Evolutionary conservation across 2,888 invertebrate genomes (phyloP).

Genomic region (Melinaea marsaeus): DNA sequence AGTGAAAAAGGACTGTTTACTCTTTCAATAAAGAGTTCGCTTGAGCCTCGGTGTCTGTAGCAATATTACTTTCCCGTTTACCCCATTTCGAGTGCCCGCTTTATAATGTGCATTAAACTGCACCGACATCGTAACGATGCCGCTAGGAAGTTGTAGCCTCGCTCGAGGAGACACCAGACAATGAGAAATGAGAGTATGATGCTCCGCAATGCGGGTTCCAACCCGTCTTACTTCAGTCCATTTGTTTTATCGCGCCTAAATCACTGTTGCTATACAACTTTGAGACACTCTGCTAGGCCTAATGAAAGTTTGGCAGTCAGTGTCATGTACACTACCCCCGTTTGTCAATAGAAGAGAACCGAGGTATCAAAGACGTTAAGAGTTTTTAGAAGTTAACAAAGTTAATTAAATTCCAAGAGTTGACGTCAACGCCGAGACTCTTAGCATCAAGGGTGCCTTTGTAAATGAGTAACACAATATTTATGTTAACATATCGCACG

Average conservation of each 20-base stretch:
- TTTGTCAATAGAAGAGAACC: conserved; percentile 68
- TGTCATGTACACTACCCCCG: conserved; percentile 66
- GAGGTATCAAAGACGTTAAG: conserved; percentile 76
- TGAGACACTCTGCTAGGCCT: conserved; percentile 46
- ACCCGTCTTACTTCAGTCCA: conserved; percentile 54
- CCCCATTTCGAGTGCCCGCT: conserved; percentile 67
- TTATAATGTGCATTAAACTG: conserved; percentile 77
- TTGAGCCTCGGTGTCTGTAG: conserved; percentile 53
- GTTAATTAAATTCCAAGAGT: conserved; percentile 76
- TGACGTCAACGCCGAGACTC: conserved; percentile 66
- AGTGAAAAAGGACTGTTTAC: conserved; percentile 74
- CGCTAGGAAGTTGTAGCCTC: conserved; percentile 59
- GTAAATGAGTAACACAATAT: conserved; percentile 69
- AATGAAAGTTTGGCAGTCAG: conserved; percentile 72
- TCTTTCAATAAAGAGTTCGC: conserved; percentile 71
- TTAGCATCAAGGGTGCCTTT: conserved; percentile 71
- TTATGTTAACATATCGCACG: conserved; percentile 69
- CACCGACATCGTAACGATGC: conserved; percentile 49
- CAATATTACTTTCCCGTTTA: conserved; percentile 65
- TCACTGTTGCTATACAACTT: conserved; percentile 70
- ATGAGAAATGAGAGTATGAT: conserved; percentile 74
- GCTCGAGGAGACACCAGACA: conserved; percentile 54
- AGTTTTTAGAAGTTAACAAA: conserved; percentile 77
- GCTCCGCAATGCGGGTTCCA: conserved; percentile 67
- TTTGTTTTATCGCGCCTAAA: conserved; percentile 73